Conservation (phyloP, 2,888 invertebrate species). For the Cerceris ruficornis region DNA sequence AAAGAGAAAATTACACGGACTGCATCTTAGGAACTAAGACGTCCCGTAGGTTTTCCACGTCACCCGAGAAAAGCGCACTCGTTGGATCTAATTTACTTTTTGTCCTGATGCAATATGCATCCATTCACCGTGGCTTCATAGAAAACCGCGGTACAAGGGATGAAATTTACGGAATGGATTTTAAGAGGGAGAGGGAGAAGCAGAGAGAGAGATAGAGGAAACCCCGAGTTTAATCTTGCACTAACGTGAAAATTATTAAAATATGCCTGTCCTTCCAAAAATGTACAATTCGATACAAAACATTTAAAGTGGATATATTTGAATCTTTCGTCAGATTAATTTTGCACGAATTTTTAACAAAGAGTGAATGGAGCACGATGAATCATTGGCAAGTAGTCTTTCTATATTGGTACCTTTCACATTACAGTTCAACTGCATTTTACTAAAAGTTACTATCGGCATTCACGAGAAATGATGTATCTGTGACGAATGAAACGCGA, state of each 20-base stretch:
- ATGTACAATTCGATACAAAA: not conserved
- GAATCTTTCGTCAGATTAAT: no score
- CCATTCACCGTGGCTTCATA: slow-evolving; percentile 35
- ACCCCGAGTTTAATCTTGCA: not conserved
- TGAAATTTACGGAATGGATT: slow-evolving; percentile 42
- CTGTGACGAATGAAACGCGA: no score
- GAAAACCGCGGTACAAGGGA: slow-evolving; percentile 25
- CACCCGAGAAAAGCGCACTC: slow-evolving; percentile 18
- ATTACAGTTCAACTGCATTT: no score
- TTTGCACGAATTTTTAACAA: no score
- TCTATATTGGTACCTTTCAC: no score
- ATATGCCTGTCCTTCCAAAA: not conserved
- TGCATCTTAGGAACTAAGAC: slow-evolving; percentile 25
- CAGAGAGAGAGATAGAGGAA: not conserved
- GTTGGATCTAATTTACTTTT: slow-evolving; percentile 60
- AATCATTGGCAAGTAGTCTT: no score
- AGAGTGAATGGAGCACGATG: no score
- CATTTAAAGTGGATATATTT: no score
- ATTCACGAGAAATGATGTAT: no score
- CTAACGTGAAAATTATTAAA: slow-evolving; percentile 1
- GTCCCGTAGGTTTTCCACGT: slow-evolving; percentile 9
- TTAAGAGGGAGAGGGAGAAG: not conserved
- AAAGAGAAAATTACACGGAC: slow-evolving; percentile 37
- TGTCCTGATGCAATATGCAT: slow-evolving; percentile 39
- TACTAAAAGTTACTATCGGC: no score